These are phyloP conservation scores for Orientallactaga sibirica DNA, from an alignment of 2,797 vertebrate species.

Conservation along the genomic window DNA sequence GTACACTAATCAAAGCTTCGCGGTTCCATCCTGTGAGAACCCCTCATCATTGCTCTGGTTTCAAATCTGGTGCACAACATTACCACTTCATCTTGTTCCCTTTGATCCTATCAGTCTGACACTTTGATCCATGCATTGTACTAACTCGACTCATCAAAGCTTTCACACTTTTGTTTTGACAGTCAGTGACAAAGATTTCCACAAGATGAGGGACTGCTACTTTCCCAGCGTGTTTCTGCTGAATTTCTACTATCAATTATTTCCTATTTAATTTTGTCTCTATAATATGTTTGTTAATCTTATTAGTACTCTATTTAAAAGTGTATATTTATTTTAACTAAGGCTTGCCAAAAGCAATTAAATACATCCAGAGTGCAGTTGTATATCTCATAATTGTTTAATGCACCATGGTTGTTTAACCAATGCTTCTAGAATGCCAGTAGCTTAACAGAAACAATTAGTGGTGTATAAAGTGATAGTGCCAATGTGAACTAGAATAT, in stretches of 20 bases:
- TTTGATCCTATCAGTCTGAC: slow-evolving; percentile 72
- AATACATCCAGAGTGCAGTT: slow-evolving; percentile 9
- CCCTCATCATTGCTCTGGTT: slow-evolving; percentile 53
- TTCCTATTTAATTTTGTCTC: neutral
- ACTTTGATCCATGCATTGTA: slow-evolving; percentile 69
- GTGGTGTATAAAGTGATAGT: slow-evolving; percentile 22
- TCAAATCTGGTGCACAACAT: slow-evolving; percentile 53
- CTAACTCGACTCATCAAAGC: slow-evolving; percentile 65
- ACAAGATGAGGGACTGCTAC: neutral
- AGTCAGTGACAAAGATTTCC: slow-evolving; percentile 47
- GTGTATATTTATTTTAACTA: slow-evolving; percentile 1
- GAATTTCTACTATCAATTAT: slow-evolving; percentile 15
- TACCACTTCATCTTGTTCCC: slow-evolving; percentile 60
- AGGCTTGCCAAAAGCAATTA: slow-evolving; percentile 11
- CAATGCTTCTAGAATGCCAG: slow-evolving; percentile 47
- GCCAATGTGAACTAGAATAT: neutral
- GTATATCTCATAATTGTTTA: slow-evolving; percentile 57
- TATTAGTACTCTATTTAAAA: slow-evolving; percentile 17
- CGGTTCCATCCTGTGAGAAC: slow-evolving; percentile 26
- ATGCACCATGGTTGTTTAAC: slow-evolving; percentile 47
- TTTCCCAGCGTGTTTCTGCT: neutral
- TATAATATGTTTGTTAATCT: slow-evolving; percentile 1
- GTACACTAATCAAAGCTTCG: slow-evolving; percentile 79
- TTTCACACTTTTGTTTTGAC: slow-evolving; percentile 52
- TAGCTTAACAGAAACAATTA: slow-evolving; percentile 55